Evolutionary conservation across 2,888 invertebrate species (phyloP).

Genomic region (Brenthis hecate): DNA sequence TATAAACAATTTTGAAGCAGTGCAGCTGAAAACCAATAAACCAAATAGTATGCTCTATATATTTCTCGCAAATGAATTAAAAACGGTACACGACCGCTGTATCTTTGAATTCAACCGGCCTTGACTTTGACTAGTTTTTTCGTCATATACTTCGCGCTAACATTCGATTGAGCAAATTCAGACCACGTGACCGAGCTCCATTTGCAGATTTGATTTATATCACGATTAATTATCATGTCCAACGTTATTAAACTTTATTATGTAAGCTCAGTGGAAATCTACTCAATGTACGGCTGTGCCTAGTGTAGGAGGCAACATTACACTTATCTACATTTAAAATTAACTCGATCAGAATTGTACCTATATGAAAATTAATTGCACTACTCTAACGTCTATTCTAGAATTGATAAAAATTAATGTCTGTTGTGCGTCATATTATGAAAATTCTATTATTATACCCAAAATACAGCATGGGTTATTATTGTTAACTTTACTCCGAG

Average conservation of each 20-base stretch:
- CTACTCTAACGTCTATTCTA: no score
- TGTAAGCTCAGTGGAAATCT: conserved; percentile 8
- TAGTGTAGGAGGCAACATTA: background rate
- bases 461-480: no score
- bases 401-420: no score
- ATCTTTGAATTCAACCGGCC: background rate
- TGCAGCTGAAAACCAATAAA: background rate
- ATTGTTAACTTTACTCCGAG: no score
- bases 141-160: background rate
- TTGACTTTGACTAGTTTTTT: conserved; percentile 12
- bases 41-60: background rate
- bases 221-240: conserved; percentile 7
- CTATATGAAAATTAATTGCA: no score
- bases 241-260: conserved; percentile 3
- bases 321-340: no score
- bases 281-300: background rate
- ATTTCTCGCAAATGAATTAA: background rate
- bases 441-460: no score
- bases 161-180: no score
- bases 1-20: background rate
- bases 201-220: no score
- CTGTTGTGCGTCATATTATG: no score
- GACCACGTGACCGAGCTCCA: background rate
- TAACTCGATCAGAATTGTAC: no score
- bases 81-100: background rate